Conservation (phyloP, 2,888 invertebrate genomes). For the Ypsolopha sequella region DNA sequence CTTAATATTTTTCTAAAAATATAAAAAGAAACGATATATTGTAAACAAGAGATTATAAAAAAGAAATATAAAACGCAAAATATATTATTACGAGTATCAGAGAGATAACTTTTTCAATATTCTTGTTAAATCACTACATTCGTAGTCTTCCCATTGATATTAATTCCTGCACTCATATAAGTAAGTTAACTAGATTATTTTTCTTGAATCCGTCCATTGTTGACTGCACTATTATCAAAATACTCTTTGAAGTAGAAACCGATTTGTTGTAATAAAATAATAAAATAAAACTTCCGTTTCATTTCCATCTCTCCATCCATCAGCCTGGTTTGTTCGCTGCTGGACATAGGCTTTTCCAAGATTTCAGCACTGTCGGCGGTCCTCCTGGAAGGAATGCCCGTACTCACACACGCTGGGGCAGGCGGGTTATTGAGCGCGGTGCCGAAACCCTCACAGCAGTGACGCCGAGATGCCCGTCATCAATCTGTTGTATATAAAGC, state of each 20-base stretch:
- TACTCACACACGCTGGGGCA: too few relatives aligned
- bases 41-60: background rate
- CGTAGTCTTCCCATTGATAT: conserved; percentile 40
- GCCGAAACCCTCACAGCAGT: too few relatives aligned
- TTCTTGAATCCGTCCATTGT: conserved; percentile 16
- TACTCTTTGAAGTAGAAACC: background rate
- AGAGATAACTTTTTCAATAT: background rate
- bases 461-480: too few relatives aligned
- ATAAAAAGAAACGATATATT: conserved; percentile 7
- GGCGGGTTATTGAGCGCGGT: too few relatives aligned
- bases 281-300: background rate
- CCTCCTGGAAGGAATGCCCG: too few relatives aligned
- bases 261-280: background rate
- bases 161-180: conserved; percentile 23
- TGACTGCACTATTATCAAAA: conserved; percentile 5
- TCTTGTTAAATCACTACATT: conserved; percentile 8
- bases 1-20: conserved; percentile 11
- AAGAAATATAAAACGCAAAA: background rate
- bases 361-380: too few relatives aligned
- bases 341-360: too few relatives aligned
- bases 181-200: conserved; percentile 7
- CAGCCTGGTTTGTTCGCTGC: background rate
- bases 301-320: background rate
- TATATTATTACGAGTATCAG: background rate
- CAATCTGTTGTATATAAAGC: too few relatives aligned